phyloP scores from a whole-genome alignment of 1,140 invertebrate genomes.

The Drosophila ercepeae region DNA sequence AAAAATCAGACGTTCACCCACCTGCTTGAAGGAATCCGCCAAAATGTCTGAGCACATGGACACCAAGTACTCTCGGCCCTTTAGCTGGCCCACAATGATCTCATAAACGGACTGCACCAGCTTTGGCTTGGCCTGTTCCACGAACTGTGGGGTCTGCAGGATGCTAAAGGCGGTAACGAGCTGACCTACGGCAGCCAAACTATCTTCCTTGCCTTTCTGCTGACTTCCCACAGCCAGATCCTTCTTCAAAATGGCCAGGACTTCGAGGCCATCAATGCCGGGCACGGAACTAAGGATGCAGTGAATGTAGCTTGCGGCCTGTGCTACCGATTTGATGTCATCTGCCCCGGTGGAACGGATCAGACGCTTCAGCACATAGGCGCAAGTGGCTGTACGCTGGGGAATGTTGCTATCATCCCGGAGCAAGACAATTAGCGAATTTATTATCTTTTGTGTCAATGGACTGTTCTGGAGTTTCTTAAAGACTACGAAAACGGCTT shows the following conservation, averaged over 20 bases:
- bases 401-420: conserved; percentile 5
- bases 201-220: conserved; percentile 53
- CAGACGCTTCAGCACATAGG: conserved; percentile 51
- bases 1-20: conserved; percentile 4
- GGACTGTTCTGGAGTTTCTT: conserved; percentile 19
- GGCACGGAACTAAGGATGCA: conserved; percentile 37
- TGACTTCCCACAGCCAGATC: conserved; percentile 39
- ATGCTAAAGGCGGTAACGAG: conserved; percentile 36
- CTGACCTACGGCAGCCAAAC: conserved; percentile 56
- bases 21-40: conserved; percentile 28
- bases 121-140: background rate
- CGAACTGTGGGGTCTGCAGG: conserved; percentile 29
- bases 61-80: conserved; percentile 58
- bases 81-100: conserved; percentile 31
- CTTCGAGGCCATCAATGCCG: conserved; percentile 25
- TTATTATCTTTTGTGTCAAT: conserved; percentile 9
- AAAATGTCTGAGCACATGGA: conserved; percentile 36
- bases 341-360: conserved; percentile 62
- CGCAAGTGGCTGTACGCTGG: conserved; percentile 47
- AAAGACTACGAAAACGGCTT: conserved; percentile 41
- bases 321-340: conserved; percentile 29
- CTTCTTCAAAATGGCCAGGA: conserved; percentile 35
- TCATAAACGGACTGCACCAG: conserved; percentile 30
- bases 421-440: conserved; percentile 28
- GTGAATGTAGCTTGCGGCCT: conserved; percentile 29